Base-by-base conservation (phyloP, 2,797 vertebrate genomes). In the Podarcis siculus region DNA sequence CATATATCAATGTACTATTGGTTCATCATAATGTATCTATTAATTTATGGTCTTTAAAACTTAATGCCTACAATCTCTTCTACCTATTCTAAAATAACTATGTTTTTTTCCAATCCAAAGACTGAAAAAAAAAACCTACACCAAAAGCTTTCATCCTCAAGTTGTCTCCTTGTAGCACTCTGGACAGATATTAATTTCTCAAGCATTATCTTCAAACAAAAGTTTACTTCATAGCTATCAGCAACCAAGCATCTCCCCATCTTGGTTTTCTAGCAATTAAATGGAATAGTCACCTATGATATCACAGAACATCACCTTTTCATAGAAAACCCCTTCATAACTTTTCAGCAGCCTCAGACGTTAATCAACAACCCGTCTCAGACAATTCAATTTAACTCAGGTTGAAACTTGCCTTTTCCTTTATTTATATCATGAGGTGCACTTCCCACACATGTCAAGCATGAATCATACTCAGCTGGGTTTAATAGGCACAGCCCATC, bases 371-470 rank as follows among this genome's bases (percentile, higher is more conserved):
- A 76, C 39, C 5, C 49, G 27, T 23, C 69, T 61, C 55, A 73
- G 67, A 72, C 49, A 72, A 79, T 72, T 80, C 66, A 55, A 21
- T 80, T 83, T 80, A 64, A 64, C 6, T 37, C 87, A 89, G 75
- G 77, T 45, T 58, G 82, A 73, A 80, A 73, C 82, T 69, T 89
- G 76, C 23, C 77, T 75, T 85, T 84, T 64, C 23, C 67, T 58
- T 72, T 81, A 80, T 89, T 85, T 80, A 84, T 66, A 69, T 87
- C 30, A 83, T 32, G 10, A 83, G 61, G 13, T 39, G 13, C 39
- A 88, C 6, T 25, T 81, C 39, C 78, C 78, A 81, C 78, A 75
- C 58, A 67, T 30, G 39, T 81, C 42, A 66, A 81, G 10, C 42
- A 67, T 86, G 79, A 79, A 89, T 89, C 79, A 89, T 9, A 85